Percentiles rank a stretch among this genome's conserved stretches.
phyloP scores from a whole-genome alignment of 2,797 vertebrate species.

The Poecile montanus region DNA sequence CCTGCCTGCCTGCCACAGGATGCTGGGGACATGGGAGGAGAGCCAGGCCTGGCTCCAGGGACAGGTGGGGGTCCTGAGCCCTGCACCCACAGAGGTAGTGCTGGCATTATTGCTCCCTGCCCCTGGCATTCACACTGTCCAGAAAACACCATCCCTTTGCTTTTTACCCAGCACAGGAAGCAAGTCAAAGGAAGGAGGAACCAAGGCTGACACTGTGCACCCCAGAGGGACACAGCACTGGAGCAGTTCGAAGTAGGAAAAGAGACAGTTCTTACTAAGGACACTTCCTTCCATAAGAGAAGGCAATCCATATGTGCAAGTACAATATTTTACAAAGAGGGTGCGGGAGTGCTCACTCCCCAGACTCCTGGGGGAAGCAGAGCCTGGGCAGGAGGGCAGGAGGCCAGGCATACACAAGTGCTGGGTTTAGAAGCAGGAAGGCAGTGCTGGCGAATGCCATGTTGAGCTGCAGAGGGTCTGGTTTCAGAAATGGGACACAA shows the following conservation, averaged over 20 bases:
- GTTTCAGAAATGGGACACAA: accelerated
- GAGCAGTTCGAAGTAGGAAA: not conserved
- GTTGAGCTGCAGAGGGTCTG: not conserved
- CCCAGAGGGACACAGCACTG: not conserved
- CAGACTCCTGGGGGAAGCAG: not conserved
- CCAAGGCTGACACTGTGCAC: not conserved
- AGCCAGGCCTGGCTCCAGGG: not conserved
- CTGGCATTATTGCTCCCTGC: not conserved
- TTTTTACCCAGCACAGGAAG: accelerated
- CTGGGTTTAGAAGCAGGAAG: not conserved
- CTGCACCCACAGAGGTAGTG: accelerated
- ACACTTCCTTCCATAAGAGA: not conserved
- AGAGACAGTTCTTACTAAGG: not conserved
- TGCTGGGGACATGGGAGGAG: not conserved
- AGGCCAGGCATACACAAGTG: not conserved
- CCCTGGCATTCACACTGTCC: accelerated
- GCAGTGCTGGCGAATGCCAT: accelerated
- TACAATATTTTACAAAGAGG: not conserved
- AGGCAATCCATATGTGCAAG: not conserved
- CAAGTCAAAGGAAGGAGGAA: not conserved
- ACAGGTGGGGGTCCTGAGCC: not conserved
- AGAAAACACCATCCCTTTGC: not conserved
- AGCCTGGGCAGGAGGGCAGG: not conserved
- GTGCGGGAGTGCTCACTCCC: not conserved
- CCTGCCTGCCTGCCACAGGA: not conserved